phyloP scores from a whole-genome alignment of 2,888 invertebrate genomes.

The Cyaniris semiargus region DNA sequence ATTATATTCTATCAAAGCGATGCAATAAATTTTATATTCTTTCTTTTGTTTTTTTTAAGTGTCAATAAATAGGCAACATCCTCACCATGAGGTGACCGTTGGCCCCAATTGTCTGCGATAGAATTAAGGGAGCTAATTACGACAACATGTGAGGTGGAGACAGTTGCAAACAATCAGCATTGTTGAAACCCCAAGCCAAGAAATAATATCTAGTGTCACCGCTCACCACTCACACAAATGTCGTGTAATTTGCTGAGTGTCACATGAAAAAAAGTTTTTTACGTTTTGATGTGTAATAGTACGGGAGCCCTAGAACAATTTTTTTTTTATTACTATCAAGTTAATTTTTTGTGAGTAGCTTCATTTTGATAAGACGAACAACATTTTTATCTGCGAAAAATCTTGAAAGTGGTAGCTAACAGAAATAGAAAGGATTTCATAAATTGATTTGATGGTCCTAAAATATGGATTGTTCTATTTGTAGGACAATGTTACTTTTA shows the following conservation, averaged over 20 bases:
- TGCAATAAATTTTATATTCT: background rate
- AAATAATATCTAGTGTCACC: constrained; percentile 1
- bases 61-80: background rate
- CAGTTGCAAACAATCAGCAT: constrained; percentile 19
- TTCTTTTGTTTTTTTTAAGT: background rate
- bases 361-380: no score
- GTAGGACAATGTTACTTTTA: no score
- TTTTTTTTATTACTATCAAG: no score
- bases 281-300: no score
- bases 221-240: constrained; percentile 17
- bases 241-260: background rate
- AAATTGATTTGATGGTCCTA: no score
- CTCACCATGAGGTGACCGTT: constrained; percentile 13
- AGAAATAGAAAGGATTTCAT: no score
- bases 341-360: no score
- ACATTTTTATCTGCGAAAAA: no score
- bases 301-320: no score
- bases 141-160: constrained; percentile 7
- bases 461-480: no score
- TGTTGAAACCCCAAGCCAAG: background rate
- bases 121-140: constrained; percentile 14
- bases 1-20: background rate
- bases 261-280: background rate
- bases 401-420: no score
- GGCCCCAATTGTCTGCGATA: background rate